Percentiles rank a stretch among this genome's conserved stretches.
These are phyloP conservation scores for Nomada fucata DNA, from an alignment of 2,888 invertebrate genomes.

Conservation along the genomic window DNA sequence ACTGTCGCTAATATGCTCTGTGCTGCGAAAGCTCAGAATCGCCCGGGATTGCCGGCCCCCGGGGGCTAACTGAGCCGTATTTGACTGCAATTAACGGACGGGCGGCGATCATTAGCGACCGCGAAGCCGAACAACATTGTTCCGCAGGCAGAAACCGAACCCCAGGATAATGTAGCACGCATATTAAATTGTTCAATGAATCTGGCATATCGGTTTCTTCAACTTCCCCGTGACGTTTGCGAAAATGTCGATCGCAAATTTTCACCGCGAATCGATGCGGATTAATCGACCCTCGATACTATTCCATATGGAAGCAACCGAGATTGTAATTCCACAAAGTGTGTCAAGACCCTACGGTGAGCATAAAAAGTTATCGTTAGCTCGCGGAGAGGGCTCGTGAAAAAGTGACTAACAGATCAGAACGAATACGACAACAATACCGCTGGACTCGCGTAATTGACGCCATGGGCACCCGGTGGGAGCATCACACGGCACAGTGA, in stretches of 20 bases:
- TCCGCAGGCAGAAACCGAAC: conserved; percentile 63
- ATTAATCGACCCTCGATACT: too few relatives aligned
- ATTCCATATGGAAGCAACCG: not conserved
- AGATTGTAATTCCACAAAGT: not conserved
- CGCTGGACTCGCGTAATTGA: conserved; percentile 77
- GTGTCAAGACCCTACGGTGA: not conserved
- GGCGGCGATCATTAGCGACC: conserved; percentile 76
- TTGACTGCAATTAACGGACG: conserved; percentile 80
- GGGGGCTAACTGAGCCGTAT: conserved; percentile 78
- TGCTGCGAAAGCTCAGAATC: conserved; percentile 53
- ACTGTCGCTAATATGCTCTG: conserved; percentile 49
- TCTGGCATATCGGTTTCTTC: conserved; percentile 36
- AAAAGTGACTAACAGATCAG: conserved; percentile 24
- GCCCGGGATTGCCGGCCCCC: conserved; percentile 62
- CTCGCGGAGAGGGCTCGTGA: not conserved
- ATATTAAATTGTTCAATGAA: conserved; percentile 73
- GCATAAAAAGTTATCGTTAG: conserved; percentile 12
- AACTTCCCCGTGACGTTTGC: not conserved
- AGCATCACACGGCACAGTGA: conserved; percentile 64
- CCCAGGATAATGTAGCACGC: conserved; percentile 27
- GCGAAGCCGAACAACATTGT: conserved; percentile 78
- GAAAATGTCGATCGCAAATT: too few relatives aligned
- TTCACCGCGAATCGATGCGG: too few relatives aligned
- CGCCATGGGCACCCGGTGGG: conserved; percentile 72
- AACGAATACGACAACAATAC: conserved; percentile 70